phyloP scores from a whole-genome alignment of 2,888 invertebrate genomes.

The Petrophora chlorosata region DNA sequence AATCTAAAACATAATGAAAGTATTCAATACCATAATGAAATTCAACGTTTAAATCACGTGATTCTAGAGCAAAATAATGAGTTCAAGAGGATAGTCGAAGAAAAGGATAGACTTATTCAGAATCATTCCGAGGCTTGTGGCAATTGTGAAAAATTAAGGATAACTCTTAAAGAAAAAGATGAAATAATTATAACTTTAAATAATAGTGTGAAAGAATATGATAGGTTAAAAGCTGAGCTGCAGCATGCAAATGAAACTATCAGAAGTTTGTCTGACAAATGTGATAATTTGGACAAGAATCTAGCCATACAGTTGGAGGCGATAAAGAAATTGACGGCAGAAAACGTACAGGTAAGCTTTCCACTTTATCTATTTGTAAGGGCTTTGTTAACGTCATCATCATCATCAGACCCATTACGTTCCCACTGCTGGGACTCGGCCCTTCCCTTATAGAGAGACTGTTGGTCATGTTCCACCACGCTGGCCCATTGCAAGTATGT shows the following conservation, averaged over 20 bases:
- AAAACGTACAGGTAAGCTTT: slow-evolving; percentile 76
- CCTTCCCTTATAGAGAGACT: too few species aligned
- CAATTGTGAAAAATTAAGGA: slow-evolving; percentile 59
- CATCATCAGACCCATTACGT: too few species aligned
- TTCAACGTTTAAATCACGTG: slow-evolving; percentile 88
- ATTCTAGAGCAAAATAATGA: slow-evolving; percentile 79
- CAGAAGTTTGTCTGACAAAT: slow-evolving; percentile 86
- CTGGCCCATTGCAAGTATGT: too few species aligned
- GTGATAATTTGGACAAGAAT: slow-evolving; percentile 86
- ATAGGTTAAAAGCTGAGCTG: slow-evolving; percentile 71
- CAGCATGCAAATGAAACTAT: slow-evolving; percentile 83
- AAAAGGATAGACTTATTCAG: slow-evolving; percentile 55
- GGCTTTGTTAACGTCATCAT: too few species aligned
- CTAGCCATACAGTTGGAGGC: slow-evolving; percentile 87
- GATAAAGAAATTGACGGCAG: slow-evolving; percentile 85
- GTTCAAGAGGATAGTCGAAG: slow-evolving; percentile 60
- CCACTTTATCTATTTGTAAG: background rate
- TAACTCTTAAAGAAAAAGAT: slow-evolving; percentile 67
- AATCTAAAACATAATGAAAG: slow-evolving; percentile 94
- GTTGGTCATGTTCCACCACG: too few species aligned
- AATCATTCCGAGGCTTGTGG: slow-evolving; percentile 48
- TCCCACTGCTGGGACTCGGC: too few species aligned
- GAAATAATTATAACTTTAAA: slow-evolving; percentile 63
- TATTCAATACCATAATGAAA: slow-evolving; percentile 92
- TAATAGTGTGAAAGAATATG: slow-evolving; percentile 52